Percentiles rank a stretch among this genome's conserved stretches.
Evolutionary conservation across 2,797 vertebrate genomes (phyloP).

Genomic region (Darevskia nairensis): DNA sequence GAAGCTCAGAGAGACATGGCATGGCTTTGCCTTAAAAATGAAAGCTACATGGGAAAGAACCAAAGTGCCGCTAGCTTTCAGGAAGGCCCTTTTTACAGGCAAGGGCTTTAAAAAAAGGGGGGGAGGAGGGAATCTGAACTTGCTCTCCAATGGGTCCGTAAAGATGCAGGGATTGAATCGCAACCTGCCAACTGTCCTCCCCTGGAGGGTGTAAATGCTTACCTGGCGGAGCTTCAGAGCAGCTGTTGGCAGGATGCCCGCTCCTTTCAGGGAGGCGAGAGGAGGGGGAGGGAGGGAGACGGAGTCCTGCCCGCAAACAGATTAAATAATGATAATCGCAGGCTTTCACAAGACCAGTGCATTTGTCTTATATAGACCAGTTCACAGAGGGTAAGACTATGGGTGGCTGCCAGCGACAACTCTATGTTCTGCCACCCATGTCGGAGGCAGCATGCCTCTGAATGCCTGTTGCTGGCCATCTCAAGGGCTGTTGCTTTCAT

Average conservation of each 20-base stretch:
- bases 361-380: no score
- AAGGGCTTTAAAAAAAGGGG: neutral
- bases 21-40: neutral
- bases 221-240: neutral
- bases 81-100: neutral
- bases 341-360: neutral
- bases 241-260: neutral
- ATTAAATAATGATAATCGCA: neutral
- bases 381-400: no score
- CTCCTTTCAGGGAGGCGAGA: neutral
- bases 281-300: neutral
- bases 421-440: no score
- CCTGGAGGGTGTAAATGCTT: neutral
- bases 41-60: no score
- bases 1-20: neutral
- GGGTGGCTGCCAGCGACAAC: no score
- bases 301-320: neutral
- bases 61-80: neutral
- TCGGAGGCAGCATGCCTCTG: no score
- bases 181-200: neutral
- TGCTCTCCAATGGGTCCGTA: neutral
- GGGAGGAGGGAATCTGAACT: neutral
- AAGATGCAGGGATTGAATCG: neutral
- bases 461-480: no score
- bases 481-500: no score